Evolutionary conservation across 2,888 invertebrate species (phyloP), one percentile per base, ranked within the genome.

Genomic region (Tinea trinotella): DNA sequence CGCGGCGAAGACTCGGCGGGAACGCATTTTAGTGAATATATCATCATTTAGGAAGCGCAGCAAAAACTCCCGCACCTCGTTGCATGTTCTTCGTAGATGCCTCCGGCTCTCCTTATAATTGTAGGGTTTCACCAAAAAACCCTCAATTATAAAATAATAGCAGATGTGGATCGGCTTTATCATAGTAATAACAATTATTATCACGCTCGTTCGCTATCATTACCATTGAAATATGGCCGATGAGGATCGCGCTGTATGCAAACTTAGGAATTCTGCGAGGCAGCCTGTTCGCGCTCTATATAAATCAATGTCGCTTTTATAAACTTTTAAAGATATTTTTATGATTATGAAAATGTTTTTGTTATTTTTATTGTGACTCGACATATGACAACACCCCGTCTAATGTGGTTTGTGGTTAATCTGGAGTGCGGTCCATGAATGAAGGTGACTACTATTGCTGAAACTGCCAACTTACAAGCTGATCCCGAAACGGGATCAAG

Each of bases 101-200:
- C 83, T 67, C 71, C 75, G 85, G 84, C 85, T 78, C 76, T 76
- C 70, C 71, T 82, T 75, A 85, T 85, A 85, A 85, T 85, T 85
- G 84, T 70, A 70, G 82, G 84, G 81, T 85, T 84, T 82, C 79
- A 77, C 80, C 79, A 81, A 80, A 85, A 84, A 84, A 71, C 79
- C 82, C 72, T 81, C 82, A 85, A 85, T 85, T 85, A 85, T 85
- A 83, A 85, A 84, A 84, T 85, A 85, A 85, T 85, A 84, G 79
- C 80, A 84, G 83, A 83, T 83, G 82, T 76, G 82, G 79, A 81
- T 84, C 56, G 53, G 54, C 30, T 56, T 58, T 55, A 58, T 56
- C 82, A 79, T 83, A 83, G 82, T 85, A 85, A 85, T 85, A 83
- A 84, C 83, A 85, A 85, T 85, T 83, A 85, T 85, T 85, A 85